A percentile compares a stretch with the other conserved stretches of the same genome.
These are phyloP conservation scores for Allygus modestus DNA, from an alignment of 2,888 invertebrate genomes.

Conservation along the genomic window DNA sequence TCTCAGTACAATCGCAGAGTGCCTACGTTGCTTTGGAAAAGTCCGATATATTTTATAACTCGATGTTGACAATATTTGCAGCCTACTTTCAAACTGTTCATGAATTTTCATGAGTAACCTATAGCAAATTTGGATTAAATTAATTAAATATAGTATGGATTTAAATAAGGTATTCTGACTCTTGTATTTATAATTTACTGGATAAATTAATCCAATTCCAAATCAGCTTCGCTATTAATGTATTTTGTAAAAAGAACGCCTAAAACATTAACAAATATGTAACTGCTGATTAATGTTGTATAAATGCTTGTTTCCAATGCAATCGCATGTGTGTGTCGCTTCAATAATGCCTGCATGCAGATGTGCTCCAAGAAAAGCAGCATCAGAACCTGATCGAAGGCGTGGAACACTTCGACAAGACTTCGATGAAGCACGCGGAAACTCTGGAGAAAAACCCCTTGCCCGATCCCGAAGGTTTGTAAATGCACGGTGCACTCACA, in stretches of 20 bases:
- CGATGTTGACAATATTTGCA: no score
- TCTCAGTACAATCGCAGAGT: no score
- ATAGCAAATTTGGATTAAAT: no score
- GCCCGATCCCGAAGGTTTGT: constrained; percentile 84
- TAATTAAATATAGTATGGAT: no score
- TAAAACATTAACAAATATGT: neutral
- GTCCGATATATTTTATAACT: no score
- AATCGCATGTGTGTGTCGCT: constrained; percentile 63
- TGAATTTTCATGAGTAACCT: no score
- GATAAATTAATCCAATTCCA: neutral
- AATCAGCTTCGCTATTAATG: neutral
- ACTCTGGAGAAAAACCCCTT: constrained; percentile 86
- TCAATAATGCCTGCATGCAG: constrained; percentile 74
- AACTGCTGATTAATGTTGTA: neutral
- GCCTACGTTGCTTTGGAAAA: no score
- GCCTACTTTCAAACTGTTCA: no score
- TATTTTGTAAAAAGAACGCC: neutral
- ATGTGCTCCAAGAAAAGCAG: constrained; percentile 84
- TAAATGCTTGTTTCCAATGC: neutral
- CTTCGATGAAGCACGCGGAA: constrained; percentile 84
- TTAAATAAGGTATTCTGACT: no score
- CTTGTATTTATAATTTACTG: no score
- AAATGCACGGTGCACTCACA: constrained; percentile 69
- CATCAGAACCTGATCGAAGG: constrained; percentile 85
- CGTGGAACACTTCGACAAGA: constrained; percentile 85